These are phyloP conservation scores for Lochmaea crataegi DNA, from an alignment of 2,888 invertebrate genomes.

Conservation along the genomic window DNA sequence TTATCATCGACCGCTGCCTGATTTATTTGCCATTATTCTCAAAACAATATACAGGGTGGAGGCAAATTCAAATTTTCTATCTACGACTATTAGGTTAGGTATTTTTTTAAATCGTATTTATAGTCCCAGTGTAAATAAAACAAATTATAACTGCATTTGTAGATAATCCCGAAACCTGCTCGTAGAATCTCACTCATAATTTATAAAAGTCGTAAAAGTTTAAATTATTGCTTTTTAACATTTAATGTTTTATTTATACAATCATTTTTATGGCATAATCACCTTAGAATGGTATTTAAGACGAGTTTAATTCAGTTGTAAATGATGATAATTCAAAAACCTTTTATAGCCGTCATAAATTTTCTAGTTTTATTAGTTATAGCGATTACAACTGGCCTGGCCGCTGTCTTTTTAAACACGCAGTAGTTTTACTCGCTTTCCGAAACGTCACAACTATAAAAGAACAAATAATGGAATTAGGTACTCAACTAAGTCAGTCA, in stretches of 20 bases:
- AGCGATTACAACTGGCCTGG: constrained; percentile 22
- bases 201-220: constrained; percentile 41
- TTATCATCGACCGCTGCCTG: constrained; percentile 26
- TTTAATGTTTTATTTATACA: constrained; percentile 42
- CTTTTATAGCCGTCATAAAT: constrained; percentile 46
- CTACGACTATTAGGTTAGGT: neutral
- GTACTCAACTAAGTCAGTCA: too few relatives aligned
- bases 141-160: neutral
- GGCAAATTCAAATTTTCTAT: too few relatives aligned
- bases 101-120: neutral
- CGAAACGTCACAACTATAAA: neutral
- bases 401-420: constrained; percentile 22
- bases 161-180: constrained; percentile 19
- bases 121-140: neutral
- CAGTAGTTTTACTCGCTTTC: constrained; percentile 27
- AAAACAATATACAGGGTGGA: constrained; percentile 22
- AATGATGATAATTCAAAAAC: constrained; percentile 46
- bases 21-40: constrained; percentile 25
- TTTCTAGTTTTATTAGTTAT: constrained; percentile 40
- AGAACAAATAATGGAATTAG: neutral
- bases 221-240: constrained; percentile 41
- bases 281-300: constrained; percentile 43
- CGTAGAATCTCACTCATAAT: constrained; percentile 27
- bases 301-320: constrained; percentile 47
- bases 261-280: constrained; percentile 46